phyloP scores from a whole-genome alignment of 2,797 vertebrate genomes.

The Meriones psammophilus region DNA sequence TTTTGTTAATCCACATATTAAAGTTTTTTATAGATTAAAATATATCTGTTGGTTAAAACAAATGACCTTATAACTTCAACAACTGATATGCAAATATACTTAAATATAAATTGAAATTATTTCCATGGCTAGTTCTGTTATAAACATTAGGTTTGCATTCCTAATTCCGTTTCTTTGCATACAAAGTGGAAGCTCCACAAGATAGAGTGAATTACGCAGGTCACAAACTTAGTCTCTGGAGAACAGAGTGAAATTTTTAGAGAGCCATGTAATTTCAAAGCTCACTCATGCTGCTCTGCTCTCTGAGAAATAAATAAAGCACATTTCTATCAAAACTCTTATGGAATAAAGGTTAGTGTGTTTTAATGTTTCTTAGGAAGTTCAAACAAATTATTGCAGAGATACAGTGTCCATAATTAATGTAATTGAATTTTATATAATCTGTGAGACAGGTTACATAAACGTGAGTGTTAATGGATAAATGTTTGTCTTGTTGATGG shows the following conservation, averaged over 20 bases:
- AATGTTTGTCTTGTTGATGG: neutral
- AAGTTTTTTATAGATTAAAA: neutral
- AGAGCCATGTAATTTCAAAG: neutral
- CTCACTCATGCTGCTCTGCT: neutral
- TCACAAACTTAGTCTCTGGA: neutral
- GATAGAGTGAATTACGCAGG: neutral
- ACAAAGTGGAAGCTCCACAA: neutral
- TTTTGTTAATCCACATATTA: neutral
- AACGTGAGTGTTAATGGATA: neutral
- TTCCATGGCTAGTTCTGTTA: neutral
- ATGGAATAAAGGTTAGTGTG: neutral
- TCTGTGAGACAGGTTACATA: neutral
- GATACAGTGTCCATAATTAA: neutral
- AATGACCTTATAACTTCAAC: neutral
- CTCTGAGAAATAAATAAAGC: neutral
- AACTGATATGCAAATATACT: neutral
- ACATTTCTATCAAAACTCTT: neutral
- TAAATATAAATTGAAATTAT: conserved; percentile 12
- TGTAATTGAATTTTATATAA: neutral
- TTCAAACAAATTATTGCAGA: neutral
- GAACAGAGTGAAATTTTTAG: neutral
- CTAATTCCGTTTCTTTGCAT: neutral
- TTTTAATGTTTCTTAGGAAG: neutral
- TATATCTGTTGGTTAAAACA: neutral
- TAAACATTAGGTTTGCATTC: neutral